phyloP scores from a whole-genome alignment of 2,888 invertebrate species.

The Eremobia ochroleuca region DNA sequence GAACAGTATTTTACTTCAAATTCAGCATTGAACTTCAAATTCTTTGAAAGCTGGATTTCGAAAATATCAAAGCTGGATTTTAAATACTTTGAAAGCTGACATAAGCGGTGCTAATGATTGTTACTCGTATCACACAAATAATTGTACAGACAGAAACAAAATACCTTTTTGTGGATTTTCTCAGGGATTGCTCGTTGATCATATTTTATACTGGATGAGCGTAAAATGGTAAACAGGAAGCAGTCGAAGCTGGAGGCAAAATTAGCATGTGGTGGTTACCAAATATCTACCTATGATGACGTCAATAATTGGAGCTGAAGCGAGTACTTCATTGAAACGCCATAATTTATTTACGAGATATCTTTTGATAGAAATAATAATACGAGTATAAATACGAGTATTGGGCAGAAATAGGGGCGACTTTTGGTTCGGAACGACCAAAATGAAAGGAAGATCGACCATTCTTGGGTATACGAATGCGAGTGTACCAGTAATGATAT shows the following conservation, averaged over 20 bases:
- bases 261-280: no score
- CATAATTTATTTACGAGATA: no score
- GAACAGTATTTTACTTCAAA: background rate
- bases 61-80: background rate
- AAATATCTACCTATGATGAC: no score
- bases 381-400: no score
- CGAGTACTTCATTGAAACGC: no score
- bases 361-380: no score
- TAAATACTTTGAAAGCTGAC: background rate
- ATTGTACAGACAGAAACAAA: background rate
- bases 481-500: constrained; percentile 16
- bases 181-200: no score
- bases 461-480: background rate
- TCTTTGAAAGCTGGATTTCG: background rate
- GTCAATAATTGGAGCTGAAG: no score
- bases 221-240: no score
- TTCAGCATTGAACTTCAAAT: no score
- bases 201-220: no score
- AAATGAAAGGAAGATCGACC: background rate
- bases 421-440: background rate
- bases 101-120: background rate
- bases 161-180: background rate
- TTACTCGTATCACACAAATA: background rate
- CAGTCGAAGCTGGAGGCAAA: no score
- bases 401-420: background rate